These are phyloP conservation scores for Mylabris sibirica DNA, from an alignment of 2,888 invertebrate species.

Conservation along the genomic window DNA sequence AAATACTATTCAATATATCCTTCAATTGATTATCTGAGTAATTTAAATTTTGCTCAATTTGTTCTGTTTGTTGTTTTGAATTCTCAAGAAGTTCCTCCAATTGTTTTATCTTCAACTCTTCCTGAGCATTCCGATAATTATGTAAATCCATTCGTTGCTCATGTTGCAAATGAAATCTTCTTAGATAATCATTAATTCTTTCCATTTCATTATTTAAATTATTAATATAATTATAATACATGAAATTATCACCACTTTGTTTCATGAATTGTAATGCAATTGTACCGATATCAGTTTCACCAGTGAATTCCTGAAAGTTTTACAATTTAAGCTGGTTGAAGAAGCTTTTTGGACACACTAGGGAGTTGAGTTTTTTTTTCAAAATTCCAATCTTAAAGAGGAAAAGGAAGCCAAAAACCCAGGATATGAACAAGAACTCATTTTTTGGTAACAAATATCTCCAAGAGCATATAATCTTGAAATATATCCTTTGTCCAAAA, in stretches of 20 bases:
- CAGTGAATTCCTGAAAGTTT: slow-evolving; percentile 64
- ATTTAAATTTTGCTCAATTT: slow-evolving; percentile 41
- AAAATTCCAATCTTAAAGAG: no score
- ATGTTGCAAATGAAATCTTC: slow-evolving; percentile 69
- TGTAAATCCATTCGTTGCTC: slow-evolving; percentile 68
- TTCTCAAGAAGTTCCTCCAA: slow-evolving; percentile 62
- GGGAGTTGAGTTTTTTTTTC: no score
- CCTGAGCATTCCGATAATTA: slow-evolving; percentile 66
- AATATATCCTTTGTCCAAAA: no score
- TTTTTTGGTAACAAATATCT: no score
- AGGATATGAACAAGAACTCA: no score
- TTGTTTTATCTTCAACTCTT: slow-evolving; percentile 67
- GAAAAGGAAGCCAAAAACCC: no score
- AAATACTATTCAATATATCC: slow-evolving; percentile 63
- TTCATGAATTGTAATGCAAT: slow-evolving; percentile 79
- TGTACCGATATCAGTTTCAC: slow-evolving; percentile 72
- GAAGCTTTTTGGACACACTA: no score
- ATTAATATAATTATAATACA: slow-evolving; percentile 89
- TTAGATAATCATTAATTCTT: slow-evolving; percentile 73
- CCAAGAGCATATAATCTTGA: no score
- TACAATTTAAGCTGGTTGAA: background rate
- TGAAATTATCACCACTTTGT: slow-evolving; percentile 90
- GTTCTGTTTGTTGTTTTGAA: slow-evolving; percentile 23
- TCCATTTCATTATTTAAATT: slow-evolving; percentile 87
- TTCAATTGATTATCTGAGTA: slow-evolving; percentile 52